A percentile compares a stretch with the other conserved stretches of the same genome.
Evolutionary conservation across 2,888 invertebrate species (phyloP).

Genomic region (Micoletzkya japonica): DNA sequence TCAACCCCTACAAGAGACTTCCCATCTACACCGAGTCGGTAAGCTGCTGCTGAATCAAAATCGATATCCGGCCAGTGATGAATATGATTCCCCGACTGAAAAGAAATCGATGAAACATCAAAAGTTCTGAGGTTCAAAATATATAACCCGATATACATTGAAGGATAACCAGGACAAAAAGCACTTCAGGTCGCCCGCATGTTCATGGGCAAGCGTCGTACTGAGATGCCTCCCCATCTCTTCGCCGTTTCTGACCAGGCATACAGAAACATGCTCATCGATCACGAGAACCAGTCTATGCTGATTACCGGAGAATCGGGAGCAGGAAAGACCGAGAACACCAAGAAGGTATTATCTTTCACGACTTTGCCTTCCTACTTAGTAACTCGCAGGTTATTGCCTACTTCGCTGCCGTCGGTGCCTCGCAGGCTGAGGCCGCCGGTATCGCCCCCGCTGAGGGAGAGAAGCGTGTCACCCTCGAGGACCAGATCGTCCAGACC

Average conservation of each 20-base stretch:
- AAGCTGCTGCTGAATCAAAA: conserved; percentile 53
- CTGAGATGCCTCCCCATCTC: conserved; percentile 99
- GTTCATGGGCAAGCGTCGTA: conserved; percentile 96
- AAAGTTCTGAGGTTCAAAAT: too few species aligned
- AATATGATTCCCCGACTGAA: too few species aligned
- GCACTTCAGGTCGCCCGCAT: conserved; percentile 67
- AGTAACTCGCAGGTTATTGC: conserved; percentile 78
- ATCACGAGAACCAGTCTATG: conserved; percentile 63
- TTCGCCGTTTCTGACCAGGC: conserved; percentile 98
- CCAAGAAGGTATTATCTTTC: conserved; percentile 95
- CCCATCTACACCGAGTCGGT: conserved; percentile 62
- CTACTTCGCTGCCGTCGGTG: conserved; percentile 84
- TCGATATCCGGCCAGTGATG: background rate
- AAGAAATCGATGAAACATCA: too few species aligned
- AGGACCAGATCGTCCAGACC: conserved; percentile 99
- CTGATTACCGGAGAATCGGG: conserved; percentile 81
- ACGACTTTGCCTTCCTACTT: background rate
- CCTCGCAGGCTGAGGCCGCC: conserved; percentile 53
- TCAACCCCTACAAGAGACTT: conserved; percentile 63
- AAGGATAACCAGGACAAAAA: too few species aligned
- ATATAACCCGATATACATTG: too few species aligned
- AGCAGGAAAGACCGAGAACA: conserved; percentile 99
- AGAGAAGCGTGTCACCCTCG: conserved; percentile 94
- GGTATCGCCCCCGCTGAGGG: conserved; percentile 66
- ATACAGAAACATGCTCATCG: conserved; percentile 78